phyloP scores from a whole-genome alignment of 2,888 invertebrate species.

The Drosophila borborema region DNA sequence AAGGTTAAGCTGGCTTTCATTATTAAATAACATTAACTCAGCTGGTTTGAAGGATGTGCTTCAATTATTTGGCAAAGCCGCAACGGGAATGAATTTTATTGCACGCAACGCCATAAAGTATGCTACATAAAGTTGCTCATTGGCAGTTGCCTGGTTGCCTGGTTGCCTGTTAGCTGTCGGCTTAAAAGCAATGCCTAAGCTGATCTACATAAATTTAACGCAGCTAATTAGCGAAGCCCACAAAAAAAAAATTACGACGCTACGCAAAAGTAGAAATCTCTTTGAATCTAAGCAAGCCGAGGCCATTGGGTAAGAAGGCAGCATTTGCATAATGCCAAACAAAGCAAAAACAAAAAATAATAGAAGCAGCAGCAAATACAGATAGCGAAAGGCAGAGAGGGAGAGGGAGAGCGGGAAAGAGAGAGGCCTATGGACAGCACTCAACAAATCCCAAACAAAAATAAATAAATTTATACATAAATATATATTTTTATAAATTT shows the following conservation, averaged over 20 bases:
- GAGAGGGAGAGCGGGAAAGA: neutral
- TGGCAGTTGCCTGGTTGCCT: neutral
- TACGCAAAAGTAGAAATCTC: slow-evolving; percentile 37
- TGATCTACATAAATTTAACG: slow-evolving; percentile 74
- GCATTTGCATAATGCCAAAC: slow-evolving; percentile 65
- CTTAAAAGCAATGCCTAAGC: slow-evolving; percentile 40
- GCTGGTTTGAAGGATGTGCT: neutral
- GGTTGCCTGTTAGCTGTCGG: slow-evolving; percentile 24
- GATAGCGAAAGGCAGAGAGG: slow-evolving; percentile 2
- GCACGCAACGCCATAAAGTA: slow-evolving; percentile 33
- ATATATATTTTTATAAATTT: neutral
- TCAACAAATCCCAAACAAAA: slow-evolving; percentile 26
- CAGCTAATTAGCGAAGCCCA: slow-evolving; percentile 69
- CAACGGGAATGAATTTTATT: slow-evolving; percentile 2
- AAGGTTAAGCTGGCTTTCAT: neutral
- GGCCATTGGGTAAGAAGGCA: neutral
- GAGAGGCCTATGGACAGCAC: slow-evolving; percentile 16
- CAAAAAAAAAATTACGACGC: slow-evolving; percentile 29
- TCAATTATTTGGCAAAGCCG: neutral
- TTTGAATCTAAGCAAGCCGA: slow-evolving; percentile 42
- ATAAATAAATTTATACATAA: neutral
- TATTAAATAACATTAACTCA: neutral
- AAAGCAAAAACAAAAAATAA: slow-evolving; percentile 9
- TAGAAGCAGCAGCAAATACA: neutral
- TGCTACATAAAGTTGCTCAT: slow-evolving; percentile 23